phyloP scores from a whole-genome alignment of 2,113 vertebrate species.

The Synchiropus splendidus region DNA sequence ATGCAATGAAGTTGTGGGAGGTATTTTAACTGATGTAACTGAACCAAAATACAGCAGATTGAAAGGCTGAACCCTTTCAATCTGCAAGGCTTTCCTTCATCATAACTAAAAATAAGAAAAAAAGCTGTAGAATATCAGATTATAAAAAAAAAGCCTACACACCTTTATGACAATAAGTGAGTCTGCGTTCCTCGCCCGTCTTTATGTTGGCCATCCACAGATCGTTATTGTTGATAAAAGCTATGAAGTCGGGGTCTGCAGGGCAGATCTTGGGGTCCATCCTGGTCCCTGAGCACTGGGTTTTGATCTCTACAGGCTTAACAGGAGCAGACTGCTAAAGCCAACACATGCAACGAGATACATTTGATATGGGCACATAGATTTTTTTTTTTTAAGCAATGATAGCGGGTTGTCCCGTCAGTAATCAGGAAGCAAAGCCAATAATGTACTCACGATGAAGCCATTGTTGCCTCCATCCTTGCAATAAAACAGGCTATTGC shows the following conservation, averaged over 20 bases:
- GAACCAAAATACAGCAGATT: no score
- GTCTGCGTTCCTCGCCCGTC: conserved; percentile 78
- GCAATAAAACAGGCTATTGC: conserved; percentile 95
- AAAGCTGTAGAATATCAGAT: no score
- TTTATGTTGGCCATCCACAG: conserved; percentile 88
- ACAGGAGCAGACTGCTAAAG: conserved; percentile 81
- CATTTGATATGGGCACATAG: neutral
- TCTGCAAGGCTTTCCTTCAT: no score
- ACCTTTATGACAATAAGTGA: conserved; percentile 93
- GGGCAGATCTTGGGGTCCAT: conserved; percentile 98
- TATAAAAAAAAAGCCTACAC: conserved; percentile 2
- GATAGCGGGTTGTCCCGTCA: neutral
- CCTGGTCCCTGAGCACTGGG: conserved; percentile 84
- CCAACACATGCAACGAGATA: conserved; percentile 13
- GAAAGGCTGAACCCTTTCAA: no score
- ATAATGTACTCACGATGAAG: conserved; percentile 79
- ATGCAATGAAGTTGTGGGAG: no score
- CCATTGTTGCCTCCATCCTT: conserved; percentile 87
- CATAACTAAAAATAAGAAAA: no score
- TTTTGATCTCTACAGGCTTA: conserved; percentile 93
- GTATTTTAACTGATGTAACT: no score
- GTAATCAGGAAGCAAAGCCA: neutral
- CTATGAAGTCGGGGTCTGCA: conserved; percentile 82
- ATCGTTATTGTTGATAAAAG: conserved; percentile 92
- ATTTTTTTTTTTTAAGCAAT: neutral